Base-by-base conservation (phyloP, 2,113 vertebrate genomes). In the Macquaria ambigua region DNA sequence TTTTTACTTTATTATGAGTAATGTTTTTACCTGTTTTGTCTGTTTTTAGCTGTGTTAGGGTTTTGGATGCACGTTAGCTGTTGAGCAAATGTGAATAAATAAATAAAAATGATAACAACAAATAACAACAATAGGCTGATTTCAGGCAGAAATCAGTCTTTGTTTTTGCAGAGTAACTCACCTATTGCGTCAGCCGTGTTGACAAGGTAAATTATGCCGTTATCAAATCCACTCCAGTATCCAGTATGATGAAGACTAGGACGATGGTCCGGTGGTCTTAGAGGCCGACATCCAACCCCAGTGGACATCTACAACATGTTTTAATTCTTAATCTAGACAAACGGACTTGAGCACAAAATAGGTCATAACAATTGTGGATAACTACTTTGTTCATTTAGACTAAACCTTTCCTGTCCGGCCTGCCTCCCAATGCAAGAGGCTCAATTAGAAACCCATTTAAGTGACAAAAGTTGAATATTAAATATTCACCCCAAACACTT, bases 361-460 rank as follows among this genome's bases (percentile, higher is more conserved):
- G 9, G 16, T 48, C 37, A 37, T 3, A n/a, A 18, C 25, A 67
- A n/a, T 55, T 67, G 9, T 25, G 9, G 48, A 21, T 21, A 68
- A 61, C 61, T 23, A 23, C 23, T 31, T 41, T 58, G 39, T 52
- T 72, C 31, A 48, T 61, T 71, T 68, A 39, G 8, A 41, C 52
- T 43, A 5, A 61, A 31, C 46, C 21, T 68, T 31, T 73, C 14
- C 50, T 39, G 46, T 56, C 68, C 68, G 31, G 68, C 52, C 23
- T 58, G 56, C n/a, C 39, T 67, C 37, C 14, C 48, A 63, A 63
- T 5, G n/a, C 52, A 67, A 61, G 63, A 82, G 34, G 25, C 80
- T 83, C 31, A 58, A 67, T 75, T 83, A 71, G 12, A 81, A 84
- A 56, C 23, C 28, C 20, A 77, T 81, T 64, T 88, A 69, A 71